A percentile compares a stretch with the other conserved stretches of the same genome.
These are phyloP conservation scores for Pipra filicauda DNA, from an alignment of 2,113 vertebrate genomes.

Conservation along the genomic window DNA sequence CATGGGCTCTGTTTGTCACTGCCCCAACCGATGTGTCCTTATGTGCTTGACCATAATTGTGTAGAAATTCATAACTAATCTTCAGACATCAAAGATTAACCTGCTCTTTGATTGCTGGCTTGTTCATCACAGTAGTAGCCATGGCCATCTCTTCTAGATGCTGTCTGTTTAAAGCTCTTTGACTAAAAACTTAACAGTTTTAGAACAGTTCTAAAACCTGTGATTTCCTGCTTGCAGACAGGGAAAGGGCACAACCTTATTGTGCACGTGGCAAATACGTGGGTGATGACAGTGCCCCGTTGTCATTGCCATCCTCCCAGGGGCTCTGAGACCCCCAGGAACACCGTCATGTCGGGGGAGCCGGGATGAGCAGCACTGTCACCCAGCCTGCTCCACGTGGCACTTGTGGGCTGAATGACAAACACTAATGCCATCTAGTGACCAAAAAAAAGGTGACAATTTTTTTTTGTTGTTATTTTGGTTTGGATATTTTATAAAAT, in stretches of 20 bases:
- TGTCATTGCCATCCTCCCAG: accelerated
- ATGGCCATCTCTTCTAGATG: not conserved
- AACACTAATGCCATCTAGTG: slow-evolving; percentile 50
- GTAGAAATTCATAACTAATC: not conserved
- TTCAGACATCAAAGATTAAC: not conserved
- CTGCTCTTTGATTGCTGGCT: not conserved
- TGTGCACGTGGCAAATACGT: accelerated
- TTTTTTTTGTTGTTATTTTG: too few species aligned
- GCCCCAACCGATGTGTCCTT: accelerated
- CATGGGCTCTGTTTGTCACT: accelerated
- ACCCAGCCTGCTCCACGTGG: not conserved
- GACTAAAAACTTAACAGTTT: not conserved
- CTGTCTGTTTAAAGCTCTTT: not conserved
- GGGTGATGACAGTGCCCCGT: not conserved
- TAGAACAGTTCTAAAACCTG: not conserved
- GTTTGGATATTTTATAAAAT: not conserved
- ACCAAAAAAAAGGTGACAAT: accelerated
- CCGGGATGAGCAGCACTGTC: not conserved
- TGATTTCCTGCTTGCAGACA: not conserved
- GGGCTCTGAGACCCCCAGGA: not conserved
- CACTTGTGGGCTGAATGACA: not conserved
- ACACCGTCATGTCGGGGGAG: accelerated
- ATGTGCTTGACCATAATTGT: not conserved
- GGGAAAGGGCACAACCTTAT: not conserved
- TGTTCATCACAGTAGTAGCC: not conserved